Conservation (phyloP, 1,140 invertebrate genomes). For the Leucophenga varia region DNA sequence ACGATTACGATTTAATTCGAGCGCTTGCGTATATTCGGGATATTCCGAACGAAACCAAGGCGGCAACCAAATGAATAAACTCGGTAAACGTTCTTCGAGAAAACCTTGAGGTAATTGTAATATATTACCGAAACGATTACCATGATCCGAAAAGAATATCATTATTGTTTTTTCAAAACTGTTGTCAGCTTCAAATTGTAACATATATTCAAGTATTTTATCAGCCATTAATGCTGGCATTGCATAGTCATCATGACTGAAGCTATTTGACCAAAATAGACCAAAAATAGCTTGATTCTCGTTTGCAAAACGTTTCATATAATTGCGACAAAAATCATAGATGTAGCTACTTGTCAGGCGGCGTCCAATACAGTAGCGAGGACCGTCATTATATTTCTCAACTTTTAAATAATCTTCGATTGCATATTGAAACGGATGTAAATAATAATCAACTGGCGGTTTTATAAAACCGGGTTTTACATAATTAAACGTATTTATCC, state of each 20-base stretch:
- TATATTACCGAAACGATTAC: conserved; percentile 80
- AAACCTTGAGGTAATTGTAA: conserved; percentile 65
- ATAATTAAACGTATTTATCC: conserved; percentile 80
- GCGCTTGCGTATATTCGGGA: conserved; percentile 65
- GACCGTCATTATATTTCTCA: neutral
- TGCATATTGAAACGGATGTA: conserved; percentile 69
- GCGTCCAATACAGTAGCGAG: conserved; percentile 62
- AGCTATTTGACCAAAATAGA: conserved; percentile 76
- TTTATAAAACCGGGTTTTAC: conserved; percentile 72
- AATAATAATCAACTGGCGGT: conserved; percentile 82
- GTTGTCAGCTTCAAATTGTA: conserved; percentile 60
- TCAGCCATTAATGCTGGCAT: conserved; percentile 68
- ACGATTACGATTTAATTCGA: conserved; percentile 70
- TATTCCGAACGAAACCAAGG: conserved; percentile 69
- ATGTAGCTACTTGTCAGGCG: conserved; percentile 61
- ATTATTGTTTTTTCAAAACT: conserved; percentile 69
- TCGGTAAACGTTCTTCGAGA: conserved; percentile 87
- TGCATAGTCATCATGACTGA: conserved; percentile 77
- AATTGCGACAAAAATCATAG: conserved; percentile 61
- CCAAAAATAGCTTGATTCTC: conserved; percentile 66
- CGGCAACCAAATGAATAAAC: conserved; percentile 79
- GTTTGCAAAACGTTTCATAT: conserved; percentile 51
- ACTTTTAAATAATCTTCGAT: conserved; percentile 59
- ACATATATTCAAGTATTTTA: conserved; percentile 62
- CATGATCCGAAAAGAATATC: conserved; percentile 89